Evolutionary conservation across 2,797 vertebrate genomes (phyloP).

Genomic region (Esox masquinongy): DNA sequence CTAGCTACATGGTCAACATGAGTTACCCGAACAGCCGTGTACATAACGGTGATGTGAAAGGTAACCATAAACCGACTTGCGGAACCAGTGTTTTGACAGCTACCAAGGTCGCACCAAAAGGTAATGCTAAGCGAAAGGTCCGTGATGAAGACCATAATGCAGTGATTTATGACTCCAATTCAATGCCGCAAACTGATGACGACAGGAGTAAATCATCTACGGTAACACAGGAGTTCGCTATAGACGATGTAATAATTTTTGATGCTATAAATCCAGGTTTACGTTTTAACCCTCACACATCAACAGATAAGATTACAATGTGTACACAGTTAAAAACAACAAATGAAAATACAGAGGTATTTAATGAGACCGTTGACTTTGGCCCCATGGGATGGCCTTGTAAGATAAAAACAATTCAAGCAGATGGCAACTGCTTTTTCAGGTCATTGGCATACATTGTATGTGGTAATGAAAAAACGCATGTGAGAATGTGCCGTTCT

Average conservation of each 20-base stretch:
- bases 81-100: too few species aligned
- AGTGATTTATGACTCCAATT: too few species aligned
- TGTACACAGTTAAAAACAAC: neutral
- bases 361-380: neutral
- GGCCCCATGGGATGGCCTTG: neutral
- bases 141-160: too few species aligned
- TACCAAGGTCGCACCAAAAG: too few species aligned
- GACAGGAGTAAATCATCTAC: neutral
- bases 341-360: neutral
- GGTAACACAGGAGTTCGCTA: neutral
- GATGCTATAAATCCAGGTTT: neutral
- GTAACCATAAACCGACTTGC: neutral
- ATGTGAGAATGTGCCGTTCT: neutral
- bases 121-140: too few species aligned
- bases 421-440: conserved; percentile 7
- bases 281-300: neutral
- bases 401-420: neutral
- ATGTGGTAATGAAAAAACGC: neutral
- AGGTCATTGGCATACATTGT: neutral
- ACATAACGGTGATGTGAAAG: neutral
- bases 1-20: too few species aligned
- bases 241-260: neutral
- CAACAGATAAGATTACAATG: too few species aligned
- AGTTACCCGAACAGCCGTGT: too few species aligned
- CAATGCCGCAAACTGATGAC: neutral